Evolutionary conservation across 2,888 invertebrate species (phyloP), one percentile per base, ranked within the genome.

Genomic region (Trichacis sp.): DNA sequence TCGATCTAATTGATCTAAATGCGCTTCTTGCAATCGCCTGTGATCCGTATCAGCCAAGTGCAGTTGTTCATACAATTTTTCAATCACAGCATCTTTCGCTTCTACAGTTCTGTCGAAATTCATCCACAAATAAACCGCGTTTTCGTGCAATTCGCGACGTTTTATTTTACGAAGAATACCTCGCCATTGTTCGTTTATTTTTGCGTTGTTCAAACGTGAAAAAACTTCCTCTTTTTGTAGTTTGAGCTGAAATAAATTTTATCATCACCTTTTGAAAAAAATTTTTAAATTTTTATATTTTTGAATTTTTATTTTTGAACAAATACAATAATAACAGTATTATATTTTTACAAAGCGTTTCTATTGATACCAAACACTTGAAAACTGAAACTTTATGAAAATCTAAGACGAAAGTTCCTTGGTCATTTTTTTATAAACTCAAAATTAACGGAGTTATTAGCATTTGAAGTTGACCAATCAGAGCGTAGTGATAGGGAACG

Each of bases 161-260:
- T 94, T 95, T 50, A 91, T 88, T 78, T 89, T 89, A 0, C 95
- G 88, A 54, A 95, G 84, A 61, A 93, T 89, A 64, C 89, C 91
- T 46, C 94, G 89, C 94, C 94, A 95, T 82, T 92, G 90, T 84
- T 93, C 93, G 78, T 94, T 94, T 52, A 95, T 90, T 85, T 95
- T 95, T 0, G 94, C 93, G 64, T 90, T 88, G 80, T 95, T 95
- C 49, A 93, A 85, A 48, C 93, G 89, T 1, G 92, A 88, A 81
- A 91, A 94, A 0, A 89, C 89, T 80, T 94, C 93, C 82, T 95
- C 95, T 68, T 89, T 91, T 81, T 91, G 92, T 5, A 94, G 85
- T 87, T 95, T 95, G 77, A 92, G 93, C 94, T 94, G 81, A 19
- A 51, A 46, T 11, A 9, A 9, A n/a, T n/a, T n/a, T n/a, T n/a